Base-by-base conservation (phyloP, 2,888 invertebrate species). In the Melanotus villosus region DNA sequence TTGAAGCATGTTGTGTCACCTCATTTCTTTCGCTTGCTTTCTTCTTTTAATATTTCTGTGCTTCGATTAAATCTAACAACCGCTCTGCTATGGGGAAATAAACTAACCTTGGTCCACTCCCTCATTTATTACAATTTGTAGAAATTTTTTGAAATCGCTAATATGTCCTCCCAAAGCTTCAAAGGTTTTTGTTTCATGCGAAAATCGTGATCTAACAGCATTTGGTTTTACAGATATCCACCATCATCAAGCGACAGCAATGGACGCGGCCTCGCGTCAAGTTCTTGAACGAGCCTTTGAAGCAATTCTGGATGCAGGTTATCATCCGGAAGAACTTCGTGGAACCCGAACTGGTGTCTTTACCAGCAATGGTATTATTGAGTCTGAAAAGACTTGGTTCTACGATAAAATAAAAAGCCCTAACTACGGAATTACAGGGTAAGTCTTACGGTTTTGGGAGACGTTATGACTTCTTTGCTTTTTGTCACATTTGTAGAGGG, bases 281-380 rank as follows among this genome's bases (percentile, higher is more conserved):
- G 79, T 90, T 26, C 82, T 91, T 60, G 91, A 89, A 80, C 86
- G 87, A 21, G 84, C 88, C 0, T 87, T 87, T 76, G 90, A 90
- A 79, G 88, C 87, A 21, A 84, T 89, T 66, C 81, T 89, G 16
- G 90, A 90, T 83, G 86, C 89, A 43, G 89, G 89, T 81, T 85
- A 85, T 41, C 91, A 93, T 80, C 94, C 94, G 0, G 86, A 87
- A 59, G 88, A 89, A 62, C 82, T 94, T n/a, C 86, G 90, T n/a
- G 93, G 93, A 56, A 88, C 90, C 1, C 90, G 89, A 75, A 92
- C 92, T 0, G 94, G 94, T 9, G 94, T 94, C n/a, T 94, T 92
- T 82, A 88, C 94, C 26, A 94, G 93, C 0, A 89, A 90, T 32
- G 91, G 91, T 78, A 90, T 90, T 80, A 92, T 92, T 0, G 95